phyloP scores from a whole-genome alignment of 2,797 vertebrate species.

The Chaetodon trifasciatus region DNA sequence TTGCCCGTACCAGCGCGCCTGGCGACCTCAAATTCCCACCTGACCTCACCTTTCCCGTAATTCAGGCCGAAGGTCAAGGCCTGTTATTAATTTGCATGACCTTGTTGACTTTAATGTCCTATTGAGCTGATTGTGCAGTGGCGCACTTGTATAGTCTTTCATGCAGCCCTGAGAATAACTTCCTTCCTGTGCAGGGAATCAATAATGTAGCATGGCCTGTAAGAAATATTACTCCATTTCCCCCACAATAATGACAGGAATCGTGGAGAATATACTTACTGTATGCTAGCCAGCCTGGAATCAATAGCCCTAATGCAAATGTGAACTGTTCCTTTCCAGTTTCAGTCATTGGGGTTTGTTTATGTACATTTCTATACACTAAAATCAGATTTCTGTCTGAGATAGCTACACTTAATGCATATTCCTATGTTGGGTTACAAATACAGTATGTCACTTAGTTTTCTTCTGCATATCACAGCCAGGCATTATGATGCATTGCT shows the following conservation, averaged over 20 bases:
- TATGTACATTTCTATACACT: conserved; percentile 46
- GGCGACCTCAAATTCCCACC: conserved; percentile 57
- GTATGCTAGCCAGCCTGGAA: conserved; percentile 56
- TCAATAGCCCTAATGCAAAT: conserved; percentile 76
- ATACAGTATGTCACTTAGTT: conserved; percentile 31
- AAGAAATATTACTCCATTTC: conserved; percentile 73
- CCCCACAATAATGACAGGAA: conserved; percentile 59
- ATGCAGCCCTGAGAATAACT: conserved; percentile 73
- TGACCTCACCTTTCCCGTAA: conserved; percentile 68
- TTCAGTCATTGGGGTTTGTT: conserved; percentile 49
- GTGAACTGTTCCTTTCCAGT: conserved; percentile 54
- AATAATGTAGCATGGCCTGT: conserved; percentile 67
- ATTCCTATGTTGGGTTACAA: conserved; percentile 26
- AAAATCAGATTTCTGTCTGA: conserved; percentile 42
- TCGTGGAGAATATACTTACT: conserved; percentile 47
- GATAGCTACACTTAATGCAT: conserved; percentile 22
- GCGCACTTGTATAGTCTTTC: conserved; percentile 76
- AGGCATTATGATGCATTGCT: conserved; percentile 58
- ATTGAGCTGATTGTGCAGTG: conserved; percentile 44
- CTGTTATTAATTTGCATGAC: conserved; percentile 73
- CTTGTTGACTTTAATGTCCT: conserved; percentile 68
- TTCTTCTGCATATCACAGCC: conserved; percentile 51
- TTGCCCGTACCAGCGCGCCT: conserved; percentile 36
- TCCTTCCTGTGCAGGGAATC: conserved; percentile 80
- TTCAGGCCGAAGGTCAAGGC: conserved; percentile 65